Conservation (phyloP, 2,888 invertebrate genomes). For the Aleiodes leptofemur region DNA sequence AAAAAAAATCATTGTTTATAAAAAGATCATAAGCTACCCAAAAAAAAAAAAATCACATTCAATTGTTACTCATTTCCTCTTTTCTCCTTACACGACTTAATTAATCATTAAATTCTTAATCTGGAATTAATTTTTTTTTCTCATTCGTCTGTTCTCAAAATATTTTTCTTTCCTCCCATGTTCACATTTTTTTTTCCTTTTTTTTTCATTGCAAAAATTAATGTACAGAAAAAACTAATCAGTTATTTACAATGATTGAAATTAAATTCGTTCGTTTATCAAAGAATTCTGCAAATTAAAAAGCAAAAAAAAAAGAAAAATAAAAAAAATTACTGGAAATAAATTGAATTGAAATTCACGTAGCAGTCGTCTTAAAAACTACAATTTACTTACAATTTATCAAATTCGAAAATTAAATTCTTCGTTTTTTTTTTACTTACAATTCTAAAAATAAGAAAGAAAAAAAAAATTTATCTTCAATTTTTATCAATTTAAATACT, state of each 20-base stretch:
- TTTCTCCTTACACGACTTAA: no score
- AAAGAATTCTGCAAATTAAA: background rate
- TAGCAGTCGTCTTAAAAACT: slow-evolving; percentile 14
- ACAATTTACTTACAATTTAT: slow-evolving; percentile 25
- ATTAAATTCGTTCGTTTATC: background rate
- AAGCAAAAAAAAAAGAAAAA: background rate
- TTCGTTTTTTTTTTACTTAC: slow-evolving; percentile 40
- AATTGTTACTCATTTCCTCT: no score
- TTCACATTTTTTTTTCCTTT: background rate
- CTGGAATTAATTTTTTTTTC: no score
- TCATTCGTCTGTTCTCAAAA: no score
- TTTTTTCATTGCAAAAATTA: slow-evolving; percentile 35
- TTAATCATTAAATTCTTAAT: no score
- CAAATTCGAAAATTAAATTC: slow-evolving; percentile 13
- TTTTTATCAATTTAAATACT: slow-evolving; percentile 2
- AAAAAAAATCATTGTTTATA: no score
- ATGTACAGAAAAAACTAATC: slow-evolving; percentile 37
- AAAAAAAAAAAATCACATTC: no score
- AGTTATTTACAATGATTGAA: slow-evolving; percentile 27
- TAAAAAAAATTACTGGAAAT: slow-evolving; percentile 5
- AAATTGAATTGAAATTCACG: slow-evolving; percentile 15
- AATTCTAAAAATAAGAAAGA: background rate
- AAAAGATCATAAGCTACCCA: no score
- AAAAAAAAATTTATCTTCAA: slow-evolving; percentile 26
- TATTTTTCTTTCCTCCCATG: no score